A percentile compares a stretch with the other conserved stretches of the same genome.
Evolutionary conservation across 92 coral and sea anemone genomes (phyloP).

Genomic region (Blastomussa wellsi): DNA sequence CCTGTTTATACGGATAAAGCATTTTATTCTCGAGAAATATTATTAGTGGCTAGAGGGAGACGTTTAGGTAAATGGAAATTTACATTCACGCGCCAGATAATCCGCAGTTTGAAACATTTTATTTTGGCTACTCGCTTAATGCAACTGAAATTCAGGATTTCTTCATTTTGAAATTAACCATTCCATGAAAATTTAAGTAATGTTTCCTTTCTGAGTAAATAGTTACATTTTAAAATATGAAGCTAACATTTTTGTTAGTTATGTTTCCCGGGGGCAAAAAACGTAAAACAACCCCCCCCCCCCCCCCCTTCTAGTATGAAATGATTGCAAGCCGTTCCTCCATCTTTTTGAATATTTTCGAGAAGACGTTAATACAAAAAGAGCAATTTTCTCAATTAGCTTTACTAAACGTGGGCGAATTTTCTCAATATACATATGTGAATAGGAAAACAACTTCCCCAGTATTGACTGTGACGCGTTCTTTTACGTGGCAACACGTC

Average conservation of each 20-base stretch:
- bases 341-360: too few species aligned
- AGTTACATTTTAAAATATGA: neutral
- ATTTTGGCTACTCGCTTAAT: neutral
- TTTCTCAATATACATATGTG: too few species aligned
- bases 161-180: neutral
- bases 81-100: neutral
- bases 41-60: neutral
- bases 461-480: neutral
- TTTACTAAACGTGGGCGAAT: neutral
- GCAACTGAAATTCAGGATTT: neutral
- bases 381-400: neutral
- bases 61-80: neutral
- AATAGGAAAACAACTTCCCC: neutral
- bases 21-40: neutral
- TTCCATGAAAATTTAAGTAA: neutral
- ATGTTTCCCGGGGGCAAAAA: neutral
- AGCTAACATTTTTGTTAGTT: neutral
- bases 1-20: neutral
- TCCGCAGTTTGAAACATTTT: neutral
- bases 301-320: too few species aligned
- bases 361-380: neutral
- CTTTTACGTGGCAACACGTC: constrained; percentile 12
- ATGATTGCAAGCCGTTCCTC: too few species aligned
- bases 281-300: too few species aligned
- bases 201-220: neutral